Evolutionary conservation across 2,797 vertebrate genomes (phyloP).

Genomic region (Syngnathus rostellatus): DNA sequence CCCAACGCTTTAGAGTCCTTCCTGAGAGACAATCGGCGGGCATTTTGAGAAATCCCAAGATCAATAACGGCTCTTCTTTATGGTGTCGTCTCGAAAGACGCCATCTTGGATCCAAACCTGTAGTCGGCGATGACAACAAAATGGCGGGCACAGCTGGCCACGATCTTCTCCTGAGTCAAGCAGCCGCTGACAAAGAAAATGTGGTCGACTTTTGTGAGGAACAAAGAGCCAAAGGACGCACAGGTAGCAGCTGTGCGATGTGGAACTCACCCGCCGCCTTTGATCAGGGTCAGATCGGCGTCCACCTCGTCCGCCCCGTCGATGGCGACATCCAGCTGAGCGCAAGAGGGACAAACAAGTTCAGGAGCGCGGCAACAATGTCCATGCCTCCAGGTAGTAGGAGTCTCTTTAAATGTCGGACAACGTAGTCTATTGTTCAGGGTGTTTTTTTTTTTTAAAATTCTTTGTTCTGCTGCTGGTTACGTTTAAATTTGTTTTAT

Average conservation of each 20-base stretch:
- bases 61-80: background rate
- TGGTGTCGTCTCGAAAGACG: background rate
- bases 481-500: background rate
- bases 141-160: slow-evolving; percentile 86
- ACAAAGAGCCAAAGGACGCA: background rate
- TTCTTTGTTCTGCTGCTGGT: background rate
- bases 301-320: slow-evolving; percentile 98
- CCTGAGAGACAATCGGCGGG: slow-evolving; percentile 52
- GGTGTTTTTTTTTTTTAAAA: background rate
- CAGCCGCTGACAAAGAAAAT: slow-evolving; percentile 74
- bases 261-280: slow-evolving; percentile 91
- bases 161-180: slow-evolving; percentile 94
- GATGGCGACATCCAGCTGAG: slow-evolving; percentile 89
- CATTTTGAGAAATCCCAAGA: background rate
- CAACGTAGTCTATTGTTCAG: background rate
- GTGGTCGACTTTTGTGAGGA: background rate
- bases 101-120: slow-evolving; percentile 67
- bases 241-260: accelerated
- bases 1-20: slow-evolving; percentile 86
- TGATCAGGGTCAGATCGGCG: slow-evolving; percentile 84
- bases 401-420: background rate
- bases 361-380: background rate
- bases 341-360: slow-evolving; percentile 30
- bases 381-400: background rate
- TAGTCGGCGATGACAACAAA: slow-evolving; percentile 93